phyloP scores from a whole-genome alignment of 2,888 invertebrate genomes.

The Cantharis flavilabris region DNA sequence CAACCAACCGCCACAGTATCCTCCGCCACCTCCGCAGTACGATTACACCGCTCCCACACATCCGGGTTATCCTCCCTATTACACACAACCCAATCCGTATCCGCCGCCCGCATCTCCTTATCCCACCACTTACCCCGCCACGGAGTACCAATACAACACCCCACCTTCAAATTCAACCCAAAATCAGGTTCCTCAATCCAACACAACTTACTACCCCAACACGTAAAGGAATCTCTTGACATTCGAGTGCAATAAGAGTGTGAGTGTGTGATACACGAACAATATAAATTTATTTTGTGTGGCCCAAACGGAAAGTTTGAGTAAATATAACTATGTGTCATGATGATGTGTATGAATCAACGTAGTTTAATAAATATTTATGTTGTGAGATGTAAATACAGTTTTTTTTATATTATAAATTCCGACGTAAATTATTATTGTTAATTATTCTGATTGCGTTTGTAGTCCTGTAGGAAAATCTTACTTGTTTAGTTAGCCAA shows the following conservation, averaged over 20 bases:
- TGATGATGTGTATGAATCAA: background rate
- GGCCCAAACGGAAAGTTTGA: background rate
- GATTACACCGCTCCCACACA: slow-evolving; percentile 41
- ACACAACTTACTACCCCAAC: slow-evolving; percentile 22
- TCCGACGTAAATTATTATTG: background rate
- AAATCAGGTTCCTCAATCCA: slow-evolving; percentile 1
- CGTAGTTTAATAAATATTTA: background rate
- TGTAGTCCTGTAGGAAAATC: background rate
- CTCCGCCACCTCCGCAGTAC: slow-evolving; percentile 41
- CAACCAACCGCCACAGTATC: slow-evolving; percentile 47
- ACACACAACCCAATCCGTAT: slow-evolving; percentile 39
- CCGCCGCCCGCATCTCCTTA: slow-evolving; percentile 38
- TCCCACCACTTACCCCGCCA: slow-evolving; percentile 33
- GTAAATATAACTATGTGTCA: background rate
- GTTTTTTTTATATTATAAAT: background rate
- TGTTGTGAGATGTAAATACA: background rate
- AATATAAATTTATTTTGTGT: background rate
- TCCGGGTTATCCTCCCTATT: slow-evolving; percentile 42
- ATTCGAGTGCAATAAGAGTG: background rate
- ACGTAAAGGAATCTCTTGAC: slow-evolving; percentile 9
- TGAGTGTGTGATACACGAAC: background rate
- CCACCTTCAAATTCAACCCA: slow-evolving; percentile 5
- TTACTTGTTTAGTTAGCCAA: background rate
- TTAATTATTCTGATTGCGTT: background rate
- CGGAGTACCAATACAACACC: slow-evolving; percentile 47